phyloP scores from a whole-genome alignment of 2,797 vertebrate species.

The Hemitrygon akajei region DNA sequence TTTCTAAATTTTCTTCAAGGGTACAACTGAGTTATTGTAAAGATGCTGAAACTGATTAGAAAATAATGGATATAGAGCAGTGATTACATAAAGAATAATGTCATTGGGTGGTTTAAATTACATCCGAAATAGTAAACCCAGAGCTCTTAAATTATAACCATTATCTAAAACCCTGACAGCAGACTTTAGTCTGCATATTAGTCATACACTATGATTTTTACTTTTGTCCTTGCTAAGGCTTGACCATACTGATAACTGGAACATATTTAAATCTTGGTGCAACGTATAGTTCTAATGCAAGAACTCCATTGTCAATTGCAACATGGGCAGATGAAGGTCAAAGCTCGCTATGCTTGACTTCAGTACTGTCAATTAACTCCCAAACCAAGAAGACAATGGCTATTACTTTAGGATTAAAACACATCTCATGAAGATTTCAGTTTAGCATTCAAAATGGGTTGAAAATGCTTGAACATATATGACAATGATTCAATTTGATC shows the following conservation, averaged over 20 bases:
- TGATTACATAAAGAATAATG: conserved; percentile 2
- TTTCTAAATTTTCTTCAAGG: conserved; percentile 42
- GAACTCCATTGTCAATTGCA: background rate
- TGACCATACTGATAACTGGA: background rate
- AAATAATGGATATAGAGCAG: background rate
- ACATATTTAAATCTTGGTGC: background rate
- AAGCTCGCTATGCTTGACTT: background rate
- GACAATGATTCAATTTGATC: background rate
- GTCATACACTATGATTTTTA: background rate
- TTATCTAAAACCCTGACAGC: background rate
- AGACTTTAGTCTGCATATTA: background rate
- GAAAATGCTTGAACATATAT: background rate
- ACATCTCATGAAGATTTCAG: background rate
- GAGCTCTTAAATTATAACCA: background rate
- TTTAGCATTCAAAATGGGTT: background rate
- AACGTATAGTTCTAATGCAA: background rate
- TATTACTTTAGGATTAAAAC: background rate
- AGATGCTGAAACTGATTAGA: background rate
- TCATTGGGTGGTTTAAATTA: background rate
- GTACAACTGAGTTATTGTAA: conserved; percentile 3
- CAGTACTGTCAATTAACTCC: background rate
- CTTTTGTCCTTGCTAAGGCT: background rate
- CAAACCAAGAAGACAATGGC: background rate
- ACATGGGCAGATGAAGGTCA: background rate
- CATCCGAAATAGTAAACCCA: background rate